A percentile compares a stretch with the other conserved stretches of the same genome.
Evolutionary conservation across 2,797 vertebrate species (phyloP).

Genomic region (Pipistrellus nathusii): DNA sequence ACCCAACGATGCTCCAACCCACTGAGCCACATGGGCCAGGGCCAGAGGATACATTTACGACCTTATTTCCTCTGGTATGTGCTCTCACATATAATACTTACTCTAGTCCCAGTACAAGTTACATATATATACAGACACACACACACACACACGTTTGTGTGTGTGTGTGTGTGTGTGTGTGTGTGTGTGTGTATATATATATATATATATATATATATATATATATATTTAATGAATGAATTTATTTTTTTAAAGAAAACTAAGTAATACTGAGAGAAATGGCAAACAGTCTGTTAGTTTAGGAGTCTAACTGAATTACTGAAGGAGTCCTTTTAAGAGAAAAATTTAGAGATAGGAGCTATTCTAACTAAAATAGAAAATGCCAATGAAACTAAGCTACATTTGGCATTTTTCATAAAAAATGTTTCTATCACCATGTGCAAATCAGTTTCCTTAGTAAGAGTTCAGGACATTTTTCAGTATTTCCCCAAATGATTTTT

Average conservation of each 20-base stretch:
- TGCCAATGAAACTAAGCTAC: slow-evolving; percentile 10
- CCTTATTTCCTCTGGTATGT: not conserved
- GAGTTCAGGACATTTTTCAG: slow-evolving; percentile 22
- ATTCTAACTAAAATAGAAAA: slow-evolving; percentile 50
- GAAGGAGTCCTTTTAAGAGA: slow-evolving; percentile 23
- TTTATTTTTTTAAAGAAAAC: not conserved
- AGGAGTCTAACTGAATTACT: not conserved
- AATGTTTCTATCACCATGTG: not conserved
- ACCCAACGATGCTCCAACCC: not conserved
- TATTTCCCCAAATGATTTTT: slow-evolving; percentile 47
- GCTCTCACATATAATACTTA: not conserved
- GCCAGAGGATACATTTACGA: not conserved
- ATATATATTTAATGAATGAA: too few species aligned
- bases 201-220: too few species aligned
- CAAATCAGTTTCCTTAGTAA: slow-evolving; percentile 33
- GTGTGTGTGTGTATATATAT: too few species aligned
- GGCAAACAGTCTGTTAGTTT: not conserved
- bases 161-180: too few species aligned
- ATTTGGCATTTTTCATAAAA: slow-evolving; percentile 31
- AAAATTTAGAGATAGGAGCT: not conserved
- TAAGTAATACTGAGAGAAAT: not conserved
- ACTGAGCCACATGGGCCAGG: not conserved
- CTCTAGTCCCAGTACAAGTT: not conserved
- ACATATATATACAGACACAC: too few species aligned
- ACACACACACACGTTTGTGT: too few species aligned